phyloP scores from a whole-genome alignment of 2,113 vertebrate genomes.

The Labeo catla region DNA sequence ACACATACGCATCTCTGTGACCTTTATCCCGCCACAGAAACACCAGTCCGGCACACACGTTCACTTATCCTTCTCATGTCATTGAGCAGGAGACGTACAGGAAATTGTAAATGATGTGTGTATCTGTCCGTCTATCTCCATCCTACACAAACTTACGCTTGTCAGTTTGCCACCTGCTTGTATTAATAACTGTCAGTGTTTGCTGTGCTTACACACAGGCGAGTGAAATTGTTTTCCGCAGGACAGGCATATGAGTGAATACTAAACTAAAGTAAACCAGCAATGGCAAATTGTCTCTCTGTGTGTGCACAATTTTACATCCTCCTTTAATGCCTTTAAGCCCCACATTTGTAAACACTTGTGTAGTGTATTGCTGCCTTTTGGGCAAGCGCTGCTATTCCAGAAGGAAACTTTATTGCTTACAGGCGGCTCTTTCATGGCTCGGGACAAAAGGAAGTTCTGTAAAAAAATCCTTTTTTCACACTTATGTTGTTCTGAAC shows the following conservation, averaged over 20 bases:
- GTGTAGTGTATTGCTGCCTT: background rate
- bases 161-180: constrained; percentile 42
- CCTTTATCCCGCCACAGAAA: constrained; percentile 36
- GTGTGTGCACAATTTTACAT: background rate
- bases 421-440: background rate
- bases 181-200: constrained; percentile 45
- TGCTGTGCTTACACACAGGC: constrained; percentile 1
- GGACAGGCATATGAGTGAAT: constrained; percentile 7
- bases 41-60: background rate
- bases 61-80: constrained; percentile 32
- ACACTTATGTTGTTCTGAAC: background rate
- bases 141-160: constrained; percentile 33
- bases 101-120: constrained; percentile 32
- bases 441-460: background rate
- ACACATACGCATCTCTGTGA: constrained; percentile 52
- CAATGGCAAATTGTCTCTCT: background rate
- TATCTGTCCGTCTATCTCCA: constrained; percentile 2
- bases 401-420: background rate
- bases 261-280: background rate
- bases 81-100: constrained; percentile 33
- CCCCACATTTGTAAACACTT: background rate
- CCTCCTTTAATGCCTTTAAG: background rate
- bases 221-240: constrained; percentile 26
- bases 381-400: background rate
- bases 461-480: background rate